phyloP scores from a whole-genome alignment of 2,797 vertebrate genomes.

The Lerista edwardsae region DNA sequence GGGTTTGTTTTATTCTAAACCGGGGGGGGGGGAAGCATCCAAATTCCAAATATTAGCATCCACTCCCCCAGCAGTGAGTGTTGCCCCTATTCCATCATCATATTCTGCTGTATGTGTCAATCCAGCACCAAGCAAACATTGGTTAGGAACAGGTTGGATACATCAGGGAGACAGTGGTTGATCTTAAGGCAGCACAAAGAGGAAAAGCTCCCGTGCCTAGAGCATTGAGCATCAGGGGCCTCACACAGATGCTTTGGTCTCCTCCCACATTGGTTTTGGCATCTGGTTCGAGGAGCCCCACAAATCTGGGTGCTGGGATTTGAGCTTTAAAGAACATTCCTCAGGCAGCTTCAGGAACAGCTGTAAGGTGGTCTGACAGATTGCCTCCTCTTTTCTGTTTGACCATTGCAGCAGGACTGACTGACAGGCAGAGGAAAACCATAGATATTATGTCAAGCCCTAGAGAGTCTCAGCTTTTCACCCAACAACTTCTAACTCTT shows the following conservation, averaged over 20 bases:
- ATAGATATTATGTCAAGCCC: neutral
- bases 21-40: neutral
- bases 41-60: too few species aligned
- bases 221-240: slow-evolving; percentile 22
- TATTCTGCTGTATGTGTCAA: neutral
- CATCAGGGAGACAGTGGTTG: slow-evolving; percentile 41
- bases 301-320: slow-evolving; percentile 57
- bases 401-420: neutral
- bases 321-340: slow-evolving; percentile 60
- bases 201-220: neutral
- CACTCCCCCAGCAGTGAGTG: neutral
- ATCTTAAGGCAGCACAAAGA: neutral
- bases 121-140: neutral
- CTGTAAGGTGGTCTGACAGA: slow-evolving; percentile 13
- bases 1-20: neutral
- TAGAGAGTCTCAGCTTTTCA: neutral
- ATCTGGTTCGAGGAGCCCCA: slow-evolving; percentile 30
- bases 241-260: slow-evolving; percentile 20
- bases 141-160: neutral
- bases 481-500: neutral
- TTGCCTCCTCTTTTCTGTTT: slow-evolving; percentile 16
- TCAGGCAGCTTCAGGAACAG: slow-evolving; percentile 49
- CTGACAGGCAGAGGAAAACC: neutral
- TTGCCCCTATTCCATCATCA: neutral
- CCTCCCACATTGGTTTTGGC: slow-evolving; percentile 51